Conservation (phyloP, 1,140 invertebrate genomes). For the Pantala flavescens region DNA sequence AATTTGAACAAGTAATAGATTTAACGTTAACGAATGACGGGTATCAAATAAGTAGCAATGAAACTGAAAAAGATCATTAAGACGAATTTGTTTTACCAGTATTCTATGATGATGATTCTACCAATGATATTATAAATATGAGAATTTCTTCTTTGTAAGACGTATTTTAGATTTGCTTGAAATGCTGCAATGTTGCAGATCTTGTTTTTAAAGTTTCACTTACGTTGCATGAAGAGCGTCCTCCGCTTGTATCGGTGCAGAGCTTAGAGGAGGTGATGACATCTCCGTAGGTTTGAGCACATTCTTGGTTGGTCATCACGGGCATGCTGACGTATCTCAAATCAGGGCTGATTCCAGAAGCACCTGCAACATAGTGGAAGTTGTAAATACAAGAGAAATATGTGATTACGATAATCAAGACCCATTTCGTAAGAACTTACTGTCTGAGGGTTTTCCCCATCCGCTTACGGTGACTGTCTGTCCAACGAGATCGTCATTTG, state of each 20-base stretch:
- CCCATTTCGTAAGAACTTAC: conserved; percentile 11
- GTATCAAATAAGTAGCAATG: too few species aligned
- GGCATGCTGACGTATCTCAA: conserved; percentile 9
- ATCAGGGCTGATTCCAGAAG: conserved; percentile 13
- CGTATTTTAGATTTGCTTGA: too few species aligned
- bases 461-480: conserved; percentile 21
- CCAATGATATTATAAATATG: too few species aligned
- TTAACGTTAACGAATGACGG: too few species aligned
- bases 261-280: not conserved
- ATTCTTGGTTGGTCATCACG: conserved; percentile 12
- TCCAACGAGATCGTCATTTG: conserved; percentile 18
- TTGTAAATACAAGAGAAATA: too few species aligned
- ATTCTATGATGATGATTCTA: too few species aligned
- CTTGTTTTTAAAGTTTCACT: not conserved
- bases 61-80: too few species aligned
- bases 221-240: conserved; percentile 4
- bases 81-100: too few species aligned
- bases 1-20: too few species aligned
- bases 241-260: not conserved
- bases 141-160: too few species aligned
- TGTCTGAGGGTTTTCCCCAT: conserved; percentile 25
- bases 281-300: not conserved
- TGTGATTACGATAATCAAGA: not conserved
- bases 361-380: not conserved
- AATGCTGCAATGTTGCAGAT: too few species aligned